Evolutionary conservation across 2,113 vertebrate species (phyloP).

Genomic region (Coptodon bakossiorum): DNA sequence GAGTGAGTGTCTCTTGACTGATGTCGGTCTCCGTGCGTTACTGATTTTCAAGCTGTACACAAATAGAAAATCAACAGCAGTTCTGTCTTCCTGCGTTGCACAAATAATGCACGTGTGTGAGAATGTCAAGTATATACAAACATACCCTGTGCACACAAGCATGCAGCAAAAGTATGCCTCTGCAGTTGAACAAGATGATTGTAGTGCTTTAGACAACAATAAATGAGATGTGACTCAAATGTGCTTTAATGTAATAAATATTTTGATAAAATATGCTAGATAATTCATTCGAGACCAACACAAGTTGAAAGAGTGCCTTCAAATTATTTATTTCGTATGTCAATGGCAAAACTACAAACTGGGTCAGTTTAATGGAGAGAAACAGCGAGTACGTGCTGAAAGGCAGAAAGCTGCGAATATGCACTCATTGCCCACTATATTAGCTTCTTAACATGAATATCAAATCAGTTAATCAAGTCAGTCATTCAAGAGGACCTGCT

Average conservation of each 20-base stretch:
- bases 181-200: neutral
- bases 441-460: neutral
- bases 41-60: neutral
- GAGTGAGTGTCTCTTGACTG: slow-evolving; percentile 5
- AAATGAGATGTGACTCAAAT: neutral
- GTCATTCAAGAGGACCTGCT: neutral
- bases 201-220: neutral
- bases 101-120: neutral
- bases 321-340: neutral
- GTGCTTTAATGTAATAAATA: neutral
- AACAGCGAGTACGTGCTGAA: neutral
- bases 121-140: slow-evolving; percentile 9
- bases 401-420: neutral
- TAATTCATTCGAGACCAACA: neutral
- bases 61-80: neutral
- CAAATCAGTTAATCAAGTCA: neutral
- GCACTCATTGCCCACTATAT: neutral
- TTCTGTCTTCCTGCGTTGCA: neutral
- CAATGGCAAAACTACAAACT: neutral
- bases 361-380: neutral
- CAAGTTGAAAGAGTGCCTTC: neutral
- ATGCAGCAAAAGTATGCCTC: neutral
- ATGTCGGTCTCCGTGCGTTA: slow-evolving; percentile 10
- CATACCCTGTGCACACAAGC: neutral
- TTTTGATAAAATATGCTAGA: neutral